Evolutionary conservation across 1,140 invertebrate genomes (phyloP).

Genomic region (Penaeus chinensis): DNA sequence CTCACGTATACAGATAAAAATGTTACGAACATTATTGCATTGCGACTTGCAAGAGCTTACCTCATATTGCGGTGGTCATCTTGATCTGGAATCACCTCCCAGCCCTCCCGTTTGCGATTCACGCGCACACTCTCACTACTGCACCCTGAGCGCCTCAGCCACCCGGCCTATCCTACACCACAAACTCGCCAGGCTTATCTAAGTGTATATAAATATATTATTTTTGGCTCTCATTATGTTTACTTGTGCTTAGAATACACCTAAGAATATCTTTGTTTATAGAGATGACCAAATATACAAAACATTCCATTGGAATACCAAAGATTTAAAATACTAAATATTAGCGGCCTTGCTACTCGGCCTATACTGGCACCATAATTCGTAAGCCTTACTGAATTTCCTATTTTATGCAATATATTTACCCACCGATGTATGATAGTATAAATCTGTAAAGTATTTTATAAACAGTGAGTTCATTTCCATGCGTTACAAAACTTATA

Average conservation of each 20-base stretch:
- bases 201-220: too few species aligned
- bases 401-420: not conserved
- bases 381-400: not conserved
- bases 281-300: too few species aligned
- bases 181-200: not conserved
- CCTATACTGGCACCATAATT: not conserved
- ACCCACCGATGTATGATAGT: too few species aligned
- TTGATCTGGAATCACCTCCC: slow-evolving; percentile 25
- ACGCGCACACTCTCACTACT: slow-evolving; percentile 33
- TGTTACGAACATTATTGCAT: not conserved
- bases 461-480: too few species aligned
- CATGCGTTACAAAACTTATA: not conserved
- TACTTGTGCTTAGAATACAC: too few species aligned
- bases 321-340: slow-evolving; percentile 10
- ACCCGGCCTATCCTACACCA: not conserved
- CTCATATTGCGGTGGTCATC: slow-evolving; percentile 42
- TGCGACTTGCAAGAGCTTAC: slow-evolving; percentile 13
- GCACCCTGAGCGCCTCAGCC: not conserved
- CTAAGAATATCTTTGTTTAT: too few species aligned
- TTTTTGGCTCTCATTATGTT: too few species aligned
- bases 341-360: slow-evolving; percentile 14
- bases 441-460: too few species aligned
- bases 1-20: not conserved
- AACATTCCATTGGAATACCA: too few species aligned
- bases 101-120: not conserved